Evolutionary conservation across 1,140 invertebrate species (phyloP), one percentile per base, ranked within the genome.

Genomic region (Alviniconcha marisindica): DNA sequence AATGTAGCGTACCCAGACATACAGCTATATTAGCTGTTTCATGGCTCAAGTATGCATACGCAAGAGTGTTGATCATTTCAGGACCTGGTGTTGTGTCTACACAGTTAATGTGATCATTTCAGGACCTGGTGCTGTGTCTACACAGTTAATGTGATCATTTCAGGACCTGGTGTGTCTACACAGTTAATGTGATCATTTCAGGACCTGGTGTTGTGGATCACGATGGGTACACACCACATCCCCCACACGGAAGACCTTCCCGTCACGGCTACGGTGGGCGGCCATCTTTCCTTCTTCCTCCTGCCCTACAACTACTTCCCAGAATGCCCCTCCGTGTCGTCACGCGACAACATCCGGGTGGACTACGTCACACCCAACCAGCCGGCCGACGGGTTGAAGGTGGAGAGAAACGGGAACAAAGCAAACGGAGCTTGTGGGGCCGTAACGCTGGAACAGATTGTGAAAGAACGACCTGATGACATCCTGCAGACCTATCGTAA

Each of bases 171-270:
- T n/a, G n/a, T n/a, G n/a, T n/a, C n/a, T n/a, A n/a, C n/a, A n/a
- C n/a, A n/a, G n/a, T n/a, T n/a, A n/a, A n/a, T 69, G 28, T 69
- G 24, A 66, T 56, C 56, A 1, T 38, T 66, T 74, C 83, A 90
- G 87, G 90, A 91, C 83, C 83, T 91, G 80, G 88, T 90, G 10
- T 87, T 87, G 33, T 91, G 90, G 90, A 76, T 89, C 21, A 86
- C 87, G 18, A 48, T 88, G n/a, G 90, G 89, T 18, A 77, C 84
- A 4, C 85, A 88, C 77, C 90, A 89, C 71, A 89, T 91, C 69
- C 89, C 90, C 1, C 86, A 86, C 79, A 88, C 85, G 0, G 89
- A 89, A 60, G 90, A 91, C 78, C 40, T 90, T 12, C 90, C 90
- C 7, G 74, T 88, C 28, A 90, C 87, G 0, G 80, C 86, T 5